phyloP scores from a whole-genome alignment of 2,888 invertebrate species.

The Lepidonotus clava region DNA sequence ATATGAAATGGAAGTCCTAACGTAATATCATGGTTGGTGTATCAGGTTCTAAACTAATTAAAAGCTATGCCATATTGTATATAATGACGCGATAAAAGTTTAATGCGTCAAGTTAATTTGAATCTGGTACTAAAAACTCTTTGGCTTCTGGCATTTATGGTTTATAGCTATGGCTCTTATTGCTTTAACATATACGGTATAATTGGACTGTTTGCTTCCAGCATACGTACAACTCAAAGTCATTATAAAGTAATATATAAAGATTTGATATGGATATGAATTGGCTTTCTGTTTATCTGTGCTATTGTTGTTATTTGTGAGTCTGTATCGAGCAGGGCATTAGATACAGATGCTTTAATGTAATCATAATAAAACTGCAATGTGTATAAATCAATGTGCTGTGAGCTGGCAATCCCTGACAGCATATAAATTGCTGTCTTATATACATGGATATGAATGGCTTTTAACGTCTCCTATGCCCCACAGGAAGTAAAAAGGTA shows the following conservation, averaged over 20 bases:
- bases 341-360: too few relatives aligned
- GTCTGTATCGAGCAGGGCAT: too few relatives aligned
- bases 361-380: background rate
- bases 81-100: background rate
- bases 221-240: too few relatives aligned
- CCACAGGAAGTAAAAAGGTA: background rate
- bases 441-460: background rate
- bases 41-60: slow-evolving; percentile 11
- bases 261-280: too few relatives aligned
- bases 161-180: background rate
- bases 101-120: background rate
- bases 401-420: background rate
- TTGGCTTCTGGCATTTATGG: background rate
- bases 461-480: background rate
- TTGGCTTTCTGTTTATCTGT: too few relatives aligned
- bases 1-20: background rate
- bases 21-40: background rate
- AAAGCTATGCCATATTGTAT: background rate
- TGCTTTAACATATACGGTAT: too few relatives aligned
- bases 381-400: background rate
- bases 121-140: background rate
- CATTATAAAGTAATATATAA: too few relatives aligned
- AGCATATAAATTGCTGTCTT: background rate
- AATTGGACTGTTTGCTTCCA: too few relatives aligned
- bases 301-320: too few relatives aligned